Evolutionary conservation across 2,888 invertebrate genomes (phyloP), one percentile per base, ranked within the genome.

Genomic region (Philereme vetulata): DNA sequence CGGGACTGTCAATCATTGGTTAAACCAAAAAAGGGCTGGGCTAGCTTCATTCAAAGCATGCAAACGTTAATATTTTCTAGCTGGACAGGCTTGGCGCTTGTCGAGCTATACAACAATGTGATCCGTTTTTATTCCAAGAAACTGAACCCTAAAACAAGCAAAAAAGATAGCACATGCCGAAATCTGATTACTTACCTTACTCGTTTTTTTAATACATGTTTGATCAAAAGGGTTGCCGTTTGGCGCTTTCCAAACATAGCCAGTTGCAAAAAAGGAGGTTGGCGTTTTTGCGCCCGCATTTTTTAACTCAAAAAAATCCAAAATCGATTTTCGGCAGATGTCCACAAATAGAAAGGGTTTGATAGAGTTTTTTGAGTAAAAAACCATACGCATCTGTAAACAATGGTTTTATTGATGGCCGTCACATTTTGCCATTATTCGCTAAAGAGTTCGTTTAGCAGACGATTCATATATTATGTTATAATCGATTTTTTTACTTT

Each of bases 251-350:
- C 77, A 86, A 89, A 86, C 83, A 84, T 81, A 80, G 82, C 72
- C 68, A 75, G 75, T 75, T 74, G 66, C 75, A 86, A 87, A 90
- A 87, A 88, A 56, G 54, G 48, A 46, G 49, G 53, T 84, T 80
- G 79, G 76, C 81, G 80, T 88, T 89, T 90, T 88, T 90, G 89
- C 90, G 82, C 82, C 88, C 81, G 85, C 71, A 73, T 75, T 86
- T 88, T 90, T 90, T 88, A 81, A 68, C 56, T 60, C 61, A 75
- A 87, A 90, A 90, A 90, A 91, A 90, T 86, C 88, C 86, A 82
- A 90, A 90, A 90, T 88, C 85, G 87, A 89, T 90, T 90, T 70
- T 89, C 85, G 88, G 90, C 92, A 92, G 92, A 91, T 92, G 92
- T 87, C 89, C 84, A 79, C 83, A 84, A 83, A 86, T 85, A 87